Evolutionary conservation across 2,113 vertebrate species (phyloP), one percentile per base, ranked within the genome.

Genomic region (Heloderma charlesbogerti): DNA sequence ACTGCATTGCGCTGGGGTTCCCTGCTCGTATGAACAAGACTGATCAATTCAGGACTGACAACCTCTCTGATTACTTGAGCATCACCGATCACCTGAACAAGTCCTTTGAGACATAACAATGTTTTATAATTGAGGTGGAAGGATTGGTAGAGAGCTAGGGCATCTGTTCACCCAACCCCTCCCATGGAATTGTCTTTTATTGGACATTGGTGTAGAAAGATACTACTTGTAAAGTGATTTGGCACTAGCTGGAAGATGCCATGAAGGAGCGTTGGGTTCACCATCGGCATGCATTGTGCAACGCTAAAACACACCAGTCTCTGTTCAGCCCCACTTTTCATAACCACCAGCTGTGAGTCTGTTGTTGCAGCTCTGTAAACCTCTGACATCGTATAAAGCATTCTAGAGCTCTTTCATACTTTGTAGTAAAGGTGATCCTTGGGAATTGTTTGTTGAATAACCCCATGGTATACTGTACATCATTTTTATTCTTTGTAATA

Each of bases 401-500:
- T 89, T 88, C 37, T 67, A 60, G 90, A 0, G 74, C 5, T 1
- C 37, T 88, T 92, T 83, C 43, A 75, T 80, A 60, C 66, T 3
- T 6, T 40, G 75, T 78, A 88, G 87, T 84, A 78, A 86, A 89
- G 87, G 93, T 75, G 84, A 22, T 92, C 16, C 57, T 77, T 92
- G 92, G 94, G 81, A 92, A 90, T 60, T 93, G 80, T 75, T 88
- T 66, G 83, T 74, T 90, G 87, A 88, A 20, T 48, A 91, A 9
- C 85, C 87, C 79, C 94, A 90, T 0, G 0, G 25, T 57, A 81
- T 22, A 4, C 63, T 89, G 80, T 87, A 75, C 72, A 74, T 93
- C 25, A 91, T 27, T 89, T 94, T 89, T 78, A 89, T 93, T 92
- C 84, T 86, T 91, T 91, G 72, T 40, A 60, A 43, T 94, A 75